These are phyloP conservation scores for Sylvilagus bachmani DNA, from an alignment of 2,113 vertebrate genomes.

Conservation along the genomic window DNA sequence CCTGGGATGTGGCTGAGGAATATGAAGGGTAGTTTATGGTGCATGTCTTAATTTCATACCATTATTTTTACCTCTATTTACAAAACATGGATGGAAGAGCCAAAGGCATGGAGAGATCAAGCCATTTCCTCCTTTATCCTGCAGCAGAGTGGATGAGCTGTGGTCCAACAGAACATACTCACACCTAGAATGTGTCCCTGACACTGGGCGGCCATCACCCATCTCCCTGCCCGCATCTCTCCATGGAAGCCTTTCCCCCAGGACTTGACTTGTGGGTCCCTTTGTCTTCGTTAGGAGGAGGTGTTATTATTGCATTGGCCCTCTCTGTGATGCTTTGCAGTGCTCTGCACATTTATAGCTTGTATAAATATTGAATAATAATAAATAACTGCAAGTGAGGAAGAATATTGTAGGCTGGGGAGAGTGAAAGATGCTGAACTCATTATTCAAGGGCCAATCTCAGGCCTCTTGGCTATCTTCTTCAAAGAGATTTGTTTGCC, in stretches of 20 bases:
- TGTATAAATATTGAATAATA: constrained; percentile 80
- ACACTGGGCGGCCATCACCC: background rate
- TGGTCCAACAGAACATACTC: background rate
- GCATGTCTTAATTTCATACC: constrained; percentile 18
- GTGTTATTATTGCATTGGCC: constrained; percentile 59
- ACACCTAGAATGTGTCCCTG: background rate
- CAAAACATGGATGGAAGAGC: constrained; percentile 69
- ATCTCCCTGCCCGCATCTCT: background rate
- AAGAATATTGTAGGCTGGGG: constrained; percentile 82
- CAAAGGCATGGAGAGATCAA: constrained; percentile 64
- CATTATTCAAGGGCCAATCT: constrained; percentile 76
- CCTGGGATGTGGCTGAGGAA: background rate
- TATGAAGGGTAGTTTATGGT: constrained; percentile 64
- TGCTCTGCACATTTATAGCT: constrained; percentile 75
- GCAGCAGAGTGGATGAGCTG: background rate
- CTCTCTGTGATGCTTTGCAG: constrained; percentile 71
- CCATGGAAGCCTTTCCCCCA: background rate
- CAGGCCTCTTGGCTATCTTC: constrained; percentile 79
- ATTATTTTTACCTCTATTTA: constrained; percentile 61
- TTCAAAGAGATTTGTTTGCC: constrained; percentile 84
- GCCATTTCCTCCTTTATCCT: background rate
- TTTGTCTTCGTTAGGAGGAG: constrained; percentile 48
- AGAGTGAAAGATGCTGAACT: constrained; percentile 82
- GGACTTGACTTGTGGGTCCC: constrained; percentile 54
- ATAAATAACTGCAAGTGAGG: constrained; percentile 82